Conservation (phyloP, 2,797 vertebrate genomes). For the Nyctalus aviator region DNA sequence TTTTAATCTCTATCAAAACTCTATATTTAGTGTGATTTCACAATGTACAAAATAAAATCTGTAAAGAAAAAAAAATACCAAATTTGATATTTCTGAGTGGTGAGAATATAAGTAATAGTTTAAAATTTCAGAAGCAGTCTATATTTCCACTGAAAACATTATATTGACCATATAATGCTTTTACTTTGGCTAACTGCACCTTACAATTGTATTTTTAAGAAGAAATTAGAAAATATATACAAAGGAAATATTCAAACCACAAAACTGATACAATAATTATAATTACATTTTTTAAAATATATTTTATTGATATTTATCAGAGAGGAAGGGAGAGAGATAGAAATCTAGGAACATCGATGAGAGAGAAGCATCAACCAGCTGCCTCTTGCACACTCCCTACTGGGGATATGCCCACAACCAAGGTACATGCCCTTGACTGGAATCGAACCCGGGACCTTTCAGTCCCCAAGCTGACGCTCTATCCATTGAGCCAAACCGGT, state of each 20-base stretch:
- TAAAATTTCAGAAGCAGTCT: neutral
- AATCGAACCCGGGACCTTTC: too few relatives aligned
- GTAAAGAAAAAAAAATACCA: neutral
- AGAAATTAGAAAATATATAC: neutral
- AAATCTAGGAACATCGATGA: too few relatives aligned
- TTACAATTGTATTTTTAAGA: constrained; percentile 14
- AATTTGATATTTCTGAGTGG: neutral
- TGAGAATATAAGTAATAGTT: neutral
- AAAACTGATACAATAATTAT: neutral
- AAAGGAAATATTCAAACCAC: neutral
- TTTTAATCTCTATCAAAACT: constrained; percentile 15
- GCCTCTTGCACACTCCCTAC: too few relatives aligned
- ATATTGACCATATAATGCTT: neutral
- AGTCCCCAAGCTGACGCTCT: too few relatives aligned
- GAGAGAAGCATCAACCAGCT: too few relatives aligned
- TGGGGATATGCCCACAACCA: too few relatives aligned
- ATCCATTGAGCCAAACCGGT: too few relatives aligned
- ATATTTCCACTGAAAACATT: constrained; percentile 30
- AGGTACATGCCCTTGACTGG: too few relatives aligned
- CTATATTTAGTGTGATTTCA: neutral
- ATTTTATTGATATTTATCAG: too few relatives aligned
- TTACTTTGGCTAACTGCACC: neutral
- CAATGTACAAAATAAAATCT: neutral
- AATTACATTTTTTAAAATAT: constrained; percentile 2
- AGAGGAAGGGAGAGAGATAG: too few relatives aligned